Base-by-base conservation (phyloP, 2,888 invertebrate species). In the Parelbella ahira region DNA sequence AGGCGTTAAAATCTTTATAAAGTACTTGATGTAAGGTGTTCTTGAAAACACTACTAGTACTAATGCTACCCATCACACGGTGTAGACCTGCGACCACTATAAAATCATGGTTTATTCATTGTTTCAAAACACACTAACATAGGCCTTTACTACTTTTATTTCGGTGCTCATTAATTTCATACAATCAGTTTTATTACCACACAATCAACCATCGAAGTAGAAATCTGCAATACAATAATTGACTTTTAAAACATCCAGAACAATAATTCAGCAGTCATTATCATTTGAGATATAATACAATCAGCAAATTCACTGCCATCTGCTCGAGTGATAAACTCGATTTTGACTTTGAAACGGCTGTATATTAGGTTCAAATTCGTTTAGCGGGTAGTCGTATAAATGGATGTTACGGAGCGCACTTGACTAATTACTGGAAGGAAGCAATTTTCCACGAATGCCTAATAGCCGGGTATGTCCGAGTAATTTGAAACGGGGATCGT, bases 361-460 rank as follows among this genome's bases (percentile, higher is more conserved):
- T 1, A 0, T 4, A n/a, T 37, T 12, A 12, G 12, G 23, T 36
- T 15, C n/a, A 34, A 24, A 37, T 45, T 45, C 7, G 2, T 11
- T 21, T 37, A n/a, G 7, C 0, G 0, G 5, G 7, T 2, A 21
- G 3, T 3, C n/a, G 0, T 20, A 36, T 29, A 33, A 43, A 9
- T 27, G 1, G 13, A 21, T 21, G 7, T 33, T 33, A 24, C 42
- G 15, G 20, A 42, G 20, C 30, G 24, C 38, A 36, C 37, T 38
- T 29, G 21, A 42, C 47, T 47, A 44, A 45, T 49, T 37, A 39
- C 45, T 51, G 28, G 41, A 48, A 48, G 51, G 43, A 47, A 49
- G 51, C 45, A 45, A 44, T 51, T 38, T 51, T 49, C 45, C 48
- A 48, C 45, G 42, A 53, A 53, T 44, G 46, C 46, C 34, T 48